Conservation (phyloP, 2,888 invertebrate genomes). For the Eupithecia pulchellata region DNA sequence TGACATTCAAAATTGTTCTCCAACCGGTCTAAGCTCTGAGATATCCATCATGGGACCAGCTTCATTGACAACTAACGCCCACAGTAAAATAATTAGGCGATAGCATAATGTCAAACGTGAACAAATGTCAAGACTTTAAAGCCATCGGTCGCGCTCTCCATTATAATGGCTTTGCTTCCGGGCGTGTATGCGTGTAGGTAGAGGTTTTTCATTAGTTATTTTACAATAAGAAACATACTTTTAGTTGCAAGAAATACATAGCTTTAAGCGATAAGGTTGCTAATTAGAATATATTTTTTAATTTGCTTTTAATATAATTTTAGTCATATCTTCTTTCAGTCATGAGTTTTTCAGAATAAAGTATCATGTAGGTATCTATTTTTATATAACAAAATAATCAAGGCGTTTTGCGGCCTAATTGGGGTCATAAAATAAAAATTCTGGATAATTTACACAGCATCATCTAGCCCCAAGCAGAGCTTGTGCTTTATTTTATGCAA, state of each 20-base stretch:
- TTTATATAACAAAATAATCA: not conserved
- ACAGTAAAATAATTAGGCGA: slow-evolving; percentile 77
- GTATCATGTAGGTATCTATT: too few species aligned
- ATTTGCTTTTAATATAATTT: too few species aligned
- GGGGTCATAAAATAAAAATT: too few species aligned
- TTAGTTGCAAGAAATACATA: too few species aligned
- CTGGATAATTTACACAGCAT: too few species aligned
- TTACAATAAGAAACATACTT: not conserved
- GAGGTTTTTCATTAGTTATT: not conserved
- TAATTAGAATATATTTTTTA: too few species aligned
- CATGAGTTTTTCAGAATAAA: too few species aligned
- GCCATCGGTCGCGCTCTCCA: slow-evolving; percentile 58
- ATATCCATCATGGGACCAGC: slow-evolving; percentile 42
- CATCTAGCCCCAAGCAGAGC: too few species aligned
- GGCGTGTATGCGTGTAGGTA: slow-evolving; percentile 11
- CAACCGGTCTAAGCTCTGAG: slow-evolving; percentile 38
- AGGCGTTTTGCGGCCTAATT: not conserved
- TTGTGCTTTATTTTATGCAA: too few species aligned
- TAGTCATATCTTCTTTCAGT: too few species aligned
- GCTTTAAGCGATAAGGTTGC: too few species aligned
- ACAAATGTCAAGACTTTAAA: slow-evolving; percentile 77
- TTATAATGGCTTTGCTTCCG: slow-evolving; percentile 20
- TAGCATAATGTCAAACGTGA: slow-evolving; percentile 80
- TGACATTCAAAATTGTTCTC: slow-evolving; percentile 63
- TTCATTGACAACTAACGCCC: slow-evolving; percentile 77